Conservation (phyloP, 1,140 invertebrate species). For the Heliothis subflexa region DNA sequence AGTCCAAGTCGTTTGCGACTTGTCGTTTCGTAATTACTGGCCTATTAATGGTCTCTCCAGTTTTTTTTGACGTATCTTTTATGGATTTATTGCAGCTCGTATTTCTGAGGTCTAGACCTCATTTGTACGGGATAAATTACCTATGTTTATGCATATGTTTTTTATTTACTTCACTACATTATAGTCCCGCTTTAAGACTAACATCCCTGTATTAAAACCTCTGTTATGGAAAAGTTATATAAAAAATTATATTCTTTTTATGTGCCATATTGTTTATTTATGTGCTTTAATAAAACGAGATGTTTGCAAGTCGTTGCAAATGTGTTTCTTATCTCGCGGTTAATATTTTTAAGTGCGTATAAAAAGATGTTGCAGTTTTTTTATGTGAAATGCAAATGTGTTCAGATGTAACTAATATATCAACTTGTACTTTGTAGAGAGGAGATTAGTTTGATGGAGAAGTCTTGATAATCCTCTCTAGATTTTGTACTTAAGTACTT, state of each 20-base stretch:
- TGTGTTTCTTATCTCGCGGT: slow-evolving; percentile 38
- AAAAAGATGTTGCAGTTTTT: slow-evolving; percentile 35
- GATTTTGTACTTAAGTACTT: not conserved
- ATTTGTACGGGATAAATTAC: not conserved
- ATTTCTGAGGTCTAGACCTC: slow-evolving; percentile 8
- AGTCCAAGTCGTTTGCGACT: slow-evolving; percentile 3
- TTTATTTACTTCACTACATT: not conserved
- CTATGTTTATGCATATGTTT: not conserved
- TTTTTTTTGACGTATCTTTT: slow-evolving; percentile 3
- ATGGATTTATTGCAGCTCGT: slow-evolving; percentile 30
- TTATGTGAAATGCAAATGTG: not conserved
- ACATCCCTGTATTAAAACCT: slow-evolving; percentile 5
- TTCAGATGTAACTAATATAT: not conserved
- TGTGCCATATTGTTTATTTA: slow-evolving; percentile 34
- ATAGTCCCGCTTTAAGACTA: not conserved
- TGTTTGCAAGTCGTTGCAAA: slow-evolving; percentile 30
- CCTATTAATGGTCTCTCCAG: not conserved
- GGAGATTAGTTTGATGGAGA: not conserved
- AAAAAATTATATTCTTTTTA: slow-evolving; percentile 34
- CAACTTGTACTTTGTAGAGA: not conserved
- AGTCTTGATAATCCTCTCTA: too few species aligned
- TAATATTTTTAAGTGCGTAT: slow-evolving; percentile 34
- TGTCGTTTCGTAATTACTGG: slow-evolving; percentile 7
- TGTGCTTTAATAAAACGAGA: slow-evolving; percentile 37
- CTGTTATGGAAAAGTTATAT: slow-evolving; percentile 2